These are phyloP conservation scores for Carterocephalus palaemon DNA, from an alignment of 2,888 invertebrate genomes.

Conservation along the genomic window DNA sequence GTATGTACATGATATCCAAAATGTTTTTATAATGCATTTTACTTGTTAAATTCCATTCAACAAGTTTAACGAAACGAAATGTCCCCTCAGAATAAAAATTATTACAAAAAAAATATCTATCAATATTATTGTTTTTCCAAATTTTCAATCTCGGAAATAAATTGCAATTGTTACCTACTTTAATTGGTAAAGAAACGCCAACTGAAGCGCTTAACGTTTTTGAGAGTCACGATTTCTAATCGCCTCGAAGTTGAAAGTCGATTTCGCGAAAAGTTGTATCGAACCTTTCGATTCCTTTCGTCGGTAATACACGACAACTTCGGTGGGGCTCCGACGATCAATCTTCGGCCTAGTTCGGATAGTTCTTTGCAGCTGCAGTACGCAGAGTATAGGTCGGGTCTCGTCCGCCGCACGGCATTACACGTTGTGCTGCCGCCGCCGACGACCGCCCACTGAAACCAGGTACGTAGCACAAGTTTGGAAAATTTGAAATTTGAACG, in stretches of 20 bases:
- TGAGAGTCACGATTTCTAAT: slow-evolving; percentile 11
- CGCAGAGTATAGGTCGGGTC: slow-evolving; percentile 30
- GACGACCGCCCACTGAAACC: slow-evolving; percentile 42
- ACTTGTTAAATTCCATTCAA: too few species aligned
- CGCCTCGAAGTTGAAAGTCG: slow-evolving; percentile 11
- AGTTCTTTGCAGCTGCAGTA: slow-evolving; percentile 51
- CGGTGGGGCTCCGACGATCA: slow-evolving; percentile 49
- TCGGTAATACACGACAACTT: slow-evolving; percentile 34
- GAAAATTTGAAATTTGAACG: slow-evolving; percentile 7
- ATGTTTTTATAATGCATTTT: too few species aligned
- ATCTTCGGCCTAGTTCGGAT: slow-evolving; percentile 41
- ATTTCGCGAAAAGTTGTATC: background rate
- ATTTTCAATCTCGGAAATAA: slow-evolving; percentile 5
- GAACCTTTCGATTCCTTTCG: slow-evolving; percentile 1
- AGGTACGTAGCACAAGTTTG: slow-evolving; percentile 18
- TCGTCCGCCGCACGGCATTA: slow-evolving; percentile 59
- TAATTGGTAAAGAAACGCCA: slow-evolving; percentile 9
- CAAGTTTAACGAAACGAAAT: too few species aligned
- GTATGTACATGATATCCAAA: too few species aligned
- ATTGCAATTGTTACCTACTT: slow-evolving; percentile 1
- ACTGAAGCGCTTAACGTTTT: slow-evolving; percentile 5
- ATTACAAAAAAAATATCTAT: too few species aligned
- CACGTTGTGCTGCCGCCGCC: slow-evolving; percentile 47
- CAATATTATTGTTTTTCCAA: slow-evolving; percentile 5
- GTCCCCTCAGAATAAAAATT: too few species aligned